Conservation (phyloP, 2,888 invertebrate genomes). For the Volucella inflata region DNA sequence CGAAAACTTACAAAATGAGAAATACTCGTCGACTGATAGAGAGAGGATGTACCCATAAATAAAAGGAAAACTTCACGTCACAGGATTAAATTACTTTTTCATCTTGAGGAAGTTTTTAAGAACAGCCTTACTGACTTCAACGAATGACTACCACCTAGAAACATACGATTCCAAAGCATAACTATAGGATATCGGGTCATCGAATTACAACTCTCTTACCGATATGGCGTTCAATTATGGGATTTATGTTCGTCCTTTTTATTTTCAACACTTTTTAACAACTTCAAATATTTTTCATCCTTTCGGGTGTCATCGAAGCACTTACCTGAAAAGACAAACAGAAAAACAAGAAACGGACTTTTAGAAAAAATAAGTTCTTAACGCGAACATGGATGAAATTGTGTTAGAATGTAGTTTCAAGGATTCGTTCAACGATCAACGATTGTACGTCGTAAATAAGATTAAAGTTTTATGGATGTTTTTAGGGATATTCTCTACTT, state of each 20-base stretch:
- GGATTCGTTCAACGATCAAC: constrained; percentile 53
- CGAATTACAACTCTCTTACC: constrained; percentile 45
- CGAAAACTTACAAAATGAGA: constrained; percentile 7
- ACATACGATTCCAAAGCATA: not conserved
- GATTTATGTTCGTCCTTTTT: constrained; percentile 57
- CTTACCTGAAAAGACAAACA: constrained; percentile 47
- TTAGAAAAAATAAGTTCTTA: not conserved
- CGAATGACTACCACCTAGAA: not conserved
- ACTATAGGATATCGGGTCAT: not conserved
- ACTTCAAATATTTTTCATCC: constrained; percentile 7
- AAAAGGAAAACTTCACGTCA: not conserved
- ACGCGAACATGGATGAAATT: constrained; percentile 21
- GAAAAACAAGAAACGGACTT: not conserved
- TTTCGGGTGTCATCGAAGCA: constrained; percentile 4
- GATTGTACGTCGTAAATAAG: constrained; percentile 55
- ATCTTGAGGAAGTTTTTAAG: constrained; percentile 31
- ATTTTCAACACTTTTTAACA: constrained; percentile 39
- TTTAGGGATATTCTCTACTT: not conserved
- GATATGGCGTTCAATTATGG: constrained; percentile 58
- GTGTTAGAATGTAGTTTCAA: constrained; percentile 46
- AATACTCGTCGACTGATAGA: not conserved
- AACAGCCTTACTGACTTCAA: constrained; percentile 20
- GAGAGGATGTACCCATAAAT: not conserved
- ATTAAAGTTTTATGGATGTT: constrained; percentile 45
- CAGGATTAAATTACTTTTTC: constrained; percentile 54